Percentiles rank a stretch among this genome's conserved stretches.
Evolutionary conservation across 2,113 vertebrate species (phyloP).

Genomic region (Ifrita kowaldi): DNA sequence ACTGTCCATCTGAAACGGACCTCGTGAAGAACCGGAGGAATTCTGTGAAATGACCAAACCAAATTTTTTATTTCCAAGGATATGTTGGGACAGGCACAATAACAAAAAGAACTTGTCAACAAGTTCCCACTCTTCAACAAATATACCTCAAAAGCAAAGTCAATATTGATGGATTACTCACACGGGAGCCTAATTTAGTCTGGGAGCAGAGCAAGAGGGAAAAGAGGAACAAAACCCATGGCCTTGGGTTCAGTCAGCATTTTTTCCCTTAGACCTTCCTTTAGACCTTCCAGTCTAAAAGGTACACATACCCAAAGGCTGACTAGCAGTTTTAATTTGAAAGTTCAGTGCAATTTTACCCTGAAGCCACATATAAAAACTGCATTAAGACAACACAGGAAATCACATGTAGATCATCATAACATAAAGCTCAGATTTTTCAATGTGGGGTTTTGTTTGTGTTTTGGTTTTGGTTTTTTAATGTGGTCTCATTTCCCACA

Average conservation of each 20-base stretch:
- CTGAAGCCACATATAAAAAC: background rate
- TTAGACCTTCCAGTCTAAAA: background rate
- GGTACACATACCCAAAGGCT: background rate
- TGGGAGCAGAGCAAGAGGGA: background rate
- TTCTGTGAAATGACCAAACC: background rate
- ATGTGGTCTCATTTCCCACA: background rate
- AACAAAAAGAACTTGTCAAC: background rate
- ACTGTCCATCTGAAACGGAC: background rate
- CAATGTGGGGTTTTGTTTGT: background rate
- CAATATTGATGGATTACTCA: background rate
- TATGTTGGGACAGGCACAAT: background rate
- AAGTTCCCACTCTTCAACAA: background rate
- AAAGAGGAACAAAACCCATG: background rate
- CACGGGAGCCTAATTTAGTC: background rate
- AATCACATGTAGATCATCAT: background rate
- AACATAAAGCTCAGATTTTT: background rate
- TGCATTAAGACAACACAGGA: background rate
- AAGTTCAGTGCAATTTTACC: background rate
- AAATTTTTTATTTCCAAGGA: background rate
- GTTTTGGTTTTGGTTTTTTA: background rate
- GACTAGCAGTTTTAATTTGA: background rate
- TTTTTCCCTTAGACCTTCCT: background rate
- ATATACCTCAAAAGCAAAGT: background rate
- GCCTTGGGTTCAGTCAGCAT: background rate
- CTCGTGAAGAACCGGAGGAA: background rate